These are phyloP conservation scores for Siniperca chuatsi DNA, from an alignment of 2,113 vertebrate genomes.

Conservation along the genomic window DNA sequence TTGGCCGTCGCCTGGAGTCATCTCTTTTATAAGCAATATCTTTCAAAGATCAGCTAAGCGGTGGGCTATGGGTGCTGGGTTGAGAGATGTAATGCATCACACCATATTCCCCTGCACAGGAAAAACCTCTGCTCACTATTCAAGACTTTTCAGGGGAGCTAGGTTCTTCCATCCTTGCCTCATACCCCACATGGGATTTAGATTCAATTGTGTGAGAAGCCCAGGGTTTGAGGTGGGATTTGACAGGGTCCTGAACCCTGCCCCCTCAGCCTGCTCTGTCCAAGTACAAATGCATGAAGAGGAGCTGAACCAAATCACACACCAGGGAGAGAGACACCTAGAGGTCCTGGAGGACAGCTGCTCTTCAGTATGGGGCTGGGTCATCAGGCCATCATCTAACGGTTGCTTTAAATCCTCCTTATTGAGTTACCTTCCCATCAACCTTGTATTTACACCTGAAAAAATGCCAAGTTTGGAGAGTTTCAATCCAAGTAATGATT, in stretches of 20 bases:
- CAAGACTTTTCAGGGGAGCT: slow-evolving; percentile 54
- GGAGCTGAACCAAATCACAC: slow-evolving; percentile 48
- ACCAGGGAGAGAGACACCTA: slow-evolving; percentile 45
- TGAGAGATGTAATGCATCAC: slow-evolving; percentile 82
- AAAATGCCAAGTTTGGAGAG: slow-evolving; percentile 48
- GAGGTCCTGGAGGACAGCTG: slow-evolving; percentile 48
- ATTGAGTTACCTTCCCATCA: slow-evolving; percentile 68
- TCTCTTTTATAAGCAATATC: slow-evolving; percentile 94
- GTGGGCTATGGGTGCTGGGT: slow-evolving; percentile 82
- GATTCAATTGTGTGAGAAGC: slow-evolving; percentile 78
- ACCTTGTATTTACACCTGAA: slow-evolving; percentile 64
- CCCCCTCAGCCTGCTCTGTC: slow-evolving; percentile 27
- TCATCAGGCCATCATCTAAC: slow-evolving; percentile 44
- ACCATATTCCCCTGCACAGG: slow-evolving; percentile 68
- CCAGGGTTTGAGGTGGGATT: slow-evolving; percentile 66
- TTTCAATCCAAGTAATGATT: slow-evolving; percentile 70
- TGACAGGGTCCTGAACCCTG: slow-evolving; percentile 66
- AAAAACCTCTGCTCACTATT: slow-evolving; percentile 69
- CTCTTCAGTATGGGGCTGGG: slow-evolving; percentile 24
- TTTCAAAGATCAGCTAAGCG: slow-evolving; percentile 90
- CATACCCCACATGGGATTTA: slow-evolving; percentile 71
- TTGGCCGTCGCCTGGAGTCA: slow-evolving; percentile 91
- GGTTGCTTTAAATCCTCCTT: slow-evolving; percentile 63
- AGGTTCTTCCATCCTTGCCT: slow-evolving; percentile 64
- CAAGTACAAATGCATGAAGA: slow-evolving; percentile 58